phyloP scores from a whole-genome alignment of 2,113 vertebrate species.

The Oryzias javanicus region DNA sequence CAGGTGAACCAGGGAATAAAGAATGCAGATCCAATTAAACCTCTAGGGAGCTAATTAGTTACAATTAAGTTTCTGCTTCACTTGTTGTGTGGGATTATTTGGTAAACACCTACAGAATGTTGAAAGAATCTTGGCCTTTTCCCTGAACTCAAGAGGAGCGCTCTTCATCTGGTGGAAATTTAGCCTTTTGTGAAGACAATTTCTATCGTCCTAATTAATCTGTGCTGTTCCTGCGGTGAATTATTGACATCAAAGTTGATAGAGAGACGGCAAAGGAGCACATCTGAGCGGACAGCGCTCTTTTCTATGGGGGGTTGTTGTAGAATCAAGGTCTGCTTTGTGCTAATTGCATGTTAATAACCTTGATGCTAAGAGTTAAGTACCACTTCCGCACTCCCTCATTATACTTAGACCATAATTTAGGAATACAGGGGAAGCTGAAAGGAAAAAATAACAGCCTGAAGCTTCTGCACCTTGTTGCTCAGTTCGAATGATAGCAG shows the following conservation, averaged over 20 bases:
- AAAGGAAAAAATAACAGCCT: conserved; percentile 22
- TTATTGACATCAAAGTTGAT: conserved; percentile 64
- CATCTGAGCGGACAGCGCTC: conserved; percentile 24
- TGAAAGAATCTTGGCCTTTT: conserved; percentile 75
- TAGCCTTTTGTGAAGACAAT: conserved; percentile 41
- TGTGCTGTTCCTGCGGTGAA: conserved; percentile 48
- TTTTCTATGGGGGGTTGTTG: conserved; percentile 38
- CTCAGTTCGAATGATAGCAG: conserved; percentile 27
- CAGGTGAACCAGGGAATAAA: conserved; percentile 82
- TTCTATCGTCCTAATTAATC: conserved; percentile 62
- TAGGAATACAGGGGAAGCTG: conserved; percentile 3
- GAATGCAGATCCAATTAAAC: conserved; percentile 79
- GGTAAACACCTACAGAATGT: conserved; percentile 80
- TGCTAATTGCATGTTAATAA: conserved; percentile 63
- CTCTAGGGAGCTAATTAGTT: conserved; percentile 83
- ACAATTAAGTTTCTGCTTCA: conserved; percentile 83
- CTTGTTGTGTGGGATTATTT: conserved; percentile 81
- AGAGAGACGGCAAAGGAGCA: conserved; percentile 17
- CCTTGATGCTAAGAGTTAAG: conserved; percentile 55
- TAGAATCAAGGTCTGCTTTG: conserved; percentile 46
- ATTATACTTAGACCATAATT: conserved; percentile 24
- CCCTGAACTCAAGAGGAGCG: conserved; percentile 67
- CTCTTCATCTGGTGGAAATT: conserved; percentile 58
- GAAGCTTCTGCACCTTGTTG: conserved; percentile 12
- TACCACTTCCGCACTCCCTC: conserved; percentile 22